Percentiles rank a stretch among this genome's conserved stretches.
Conservation (phyloP, 2,797 vertebrate species). For the Gambusia yucatana region DNA sequence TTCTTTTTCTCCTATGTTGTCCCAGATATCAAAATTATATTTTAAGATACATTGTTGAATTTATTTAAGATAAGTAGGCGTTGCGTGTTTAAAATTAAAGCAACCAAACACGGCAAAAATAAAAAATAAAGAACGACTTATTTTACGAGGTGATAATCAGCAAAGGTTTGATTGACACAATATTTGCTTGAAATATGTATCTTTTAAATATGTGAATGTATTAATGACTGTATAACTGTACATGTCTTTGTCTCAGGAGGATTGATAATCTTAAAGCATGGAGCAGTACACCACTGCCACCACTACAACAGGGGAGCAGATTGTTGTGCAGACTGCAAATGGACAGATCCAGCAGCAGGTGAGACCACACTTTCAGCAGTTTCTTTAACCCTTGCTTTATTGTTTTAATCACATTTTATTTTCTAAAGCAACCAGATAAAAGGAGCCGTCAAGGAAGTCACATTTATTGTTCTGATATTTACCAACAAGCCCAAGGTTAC, state of each 20-base stretch:
- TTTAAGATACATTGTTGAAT: background rate
- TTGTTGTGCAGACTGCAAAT: slow-evolving; percentile 91
- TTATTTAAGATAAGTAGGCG: too few species aligned
- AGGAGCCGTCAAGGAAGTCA: background rate
- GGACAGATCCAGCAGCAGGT: slow-evolving; percentile 98
- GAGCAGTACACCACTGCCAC: slow-evolving; percentile 92
- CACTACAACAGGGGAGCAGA: slow-evolving; percentile 93
- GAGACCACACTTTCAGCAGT: slow-evolving; percentile 23
- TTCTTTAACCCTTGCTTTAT: background rate
- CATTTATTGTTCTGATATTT: background rate
- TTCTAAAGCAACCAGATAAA: background rate
- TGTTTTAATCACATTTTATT: background rate
- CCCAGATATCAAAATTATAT: too few species aligned
- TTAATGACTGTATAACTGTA: background rate
- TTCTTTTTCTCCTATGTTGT: accelerated
- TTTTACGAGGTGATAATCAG: background rate
- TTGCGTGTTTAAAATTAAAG: background rate
- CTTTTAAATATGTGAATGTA: background rate
- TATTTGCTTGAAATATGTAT: background rate
- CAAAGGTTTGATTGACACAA: background rate
- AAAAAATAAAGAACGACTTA: too few species aligned
- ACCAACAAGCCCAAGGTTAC: background rate
- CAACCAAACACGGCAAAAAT: background rate
- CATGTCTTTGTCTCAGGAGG: slow-evolving; percentile 35
- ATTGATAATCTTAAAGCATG: slow-evolving; percentile 75